Evolutionary conservation across 2,113 vertebrate genomes (phyloP).

Genomic region (Zootoca vivipara): DNA sequence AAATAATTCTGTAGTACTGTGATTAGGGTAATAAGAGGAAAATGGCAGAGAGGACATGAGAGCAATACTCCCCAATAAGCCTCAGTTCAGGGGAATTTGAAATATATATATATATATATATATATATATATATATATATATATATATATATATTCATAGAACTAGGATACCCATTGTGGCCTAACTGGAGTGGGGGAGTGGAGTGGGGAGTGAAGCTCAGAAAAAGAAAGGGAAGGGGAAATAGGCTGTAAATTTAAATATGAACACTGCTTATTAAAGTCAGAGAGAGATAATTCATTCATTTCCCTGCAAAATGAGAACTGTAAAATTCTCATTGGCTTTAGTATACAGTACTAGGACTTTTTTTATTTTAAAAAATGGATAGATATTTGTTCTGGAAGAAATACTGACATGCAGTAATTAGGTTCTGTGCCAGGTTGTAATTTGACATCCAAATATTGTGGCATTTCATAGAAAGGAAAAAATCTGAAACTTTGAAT

Average conservation of each 20-base stretch:
- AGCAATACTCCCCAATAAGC: not conserved
- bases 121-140: not conserved
- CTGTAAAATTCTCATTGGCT: not conserved
- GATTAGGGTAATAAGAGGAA: not conserved
- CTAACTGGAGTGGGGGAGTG: not conserved
- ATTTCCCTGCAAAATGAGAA: not conserved
- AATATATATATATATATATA: not conserved
- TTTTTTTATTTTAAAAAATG: not conserved
- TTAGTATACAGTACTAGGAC: not conserved
- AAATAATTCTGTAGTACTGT: not conserved
- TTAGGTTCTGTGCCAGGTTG: not conserved
- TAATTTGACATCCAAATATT: slow-evolving; percentile 15
- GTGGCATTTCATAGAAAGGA: not conserved
- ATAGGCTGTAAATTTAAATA: not conserved
- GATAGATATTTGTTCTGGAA: not conserved
- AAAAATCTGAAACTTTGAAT: not conserved
- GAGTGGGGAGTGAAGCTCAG: not conserved
- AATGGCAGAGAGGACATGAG: not conserved
- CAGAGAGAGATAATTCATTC: not conserved
- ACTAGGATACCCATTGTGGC: not conserved
- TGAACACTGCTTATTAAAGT: not conserved
- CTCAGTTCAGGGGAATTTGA: not conserved
- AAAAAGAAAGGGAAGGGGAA: not conserved
- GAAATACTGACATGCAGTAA: slow-evolving; percentile 13
- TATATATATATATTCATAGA: not conserved